Evolutionary conservation across 2,888 invertebrate genomes (phyloP).

Genomic region (Zygogramma bicolorata): DNA sequence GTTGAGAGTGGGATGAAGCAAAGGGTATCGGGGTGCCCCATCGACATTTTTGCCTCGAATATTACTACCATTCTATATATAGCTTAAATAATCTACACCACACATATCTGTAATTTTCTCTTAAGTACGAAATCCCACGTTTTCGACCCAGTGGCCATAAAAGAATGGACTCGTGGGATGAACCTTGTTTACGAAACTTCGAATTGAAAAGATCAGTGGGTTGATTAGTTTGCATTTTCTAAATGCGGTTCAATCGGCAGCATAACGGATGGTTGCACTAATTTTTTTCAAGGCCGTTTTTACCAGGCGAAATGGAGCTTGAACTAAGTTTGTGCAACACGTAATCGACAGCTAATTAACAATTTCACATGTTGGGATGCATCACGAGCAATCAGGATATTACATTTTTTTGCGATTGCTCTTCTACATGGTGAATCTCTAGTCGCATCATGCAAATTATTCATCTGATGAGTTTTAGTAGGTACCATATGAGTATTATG

Average conservation of each 20-base stretch:
- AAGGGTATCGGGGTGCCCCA: too few relatives aligned
- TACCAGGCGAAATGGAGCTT: slow-evolving; percentile 31
- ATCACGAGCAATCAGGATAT: too few relatives aligned
- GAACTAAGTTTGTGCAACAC: slow-evolving; percentile 27
- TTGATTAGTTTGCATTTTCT: slow-evolving; percentile 20
- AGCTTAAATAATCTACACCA: too few relatives aligned
- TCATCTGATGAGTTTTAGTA: too few relatives aligned
- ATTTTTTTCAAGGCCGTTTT: slow-evolving; percentile 8
- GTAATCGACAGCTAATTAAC: slow-evolving; percentile 13
- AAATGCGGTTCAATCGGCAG: slow-evolving; percentile 5
- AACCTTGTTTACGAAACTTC: slow-evolving; percentile 30
- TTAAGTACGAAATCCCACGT: slow-evolving; percentile 17
- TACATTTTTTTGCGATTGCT: too few relatives aligned
- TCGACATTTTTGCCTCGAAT: too few relatives aligned
- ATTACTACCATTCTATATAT: too few relatives aligned
- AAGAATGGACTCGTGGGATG: slow-evolving; percentile 22
- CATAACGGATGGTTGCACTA: slow-evolving; percentile 3
- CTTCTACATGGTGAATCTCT: too few relatives aligned
- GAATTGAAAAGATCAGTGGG: slow-evolving; percentile 27
- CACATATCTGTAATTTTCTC: neutral
- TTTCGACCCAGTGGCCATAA: slow-evolving; percentile 12
- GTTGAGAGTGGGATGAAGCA: too few relatives aligned
- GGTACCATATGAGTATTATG: too few relatives aligned
- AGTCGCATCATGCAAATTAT: too few relatives aligned
- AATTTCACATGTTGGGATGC: neutral